Conservation (phyloP, 2,888 invertebrate species). For the Criorhina ranunculi region DNA sequence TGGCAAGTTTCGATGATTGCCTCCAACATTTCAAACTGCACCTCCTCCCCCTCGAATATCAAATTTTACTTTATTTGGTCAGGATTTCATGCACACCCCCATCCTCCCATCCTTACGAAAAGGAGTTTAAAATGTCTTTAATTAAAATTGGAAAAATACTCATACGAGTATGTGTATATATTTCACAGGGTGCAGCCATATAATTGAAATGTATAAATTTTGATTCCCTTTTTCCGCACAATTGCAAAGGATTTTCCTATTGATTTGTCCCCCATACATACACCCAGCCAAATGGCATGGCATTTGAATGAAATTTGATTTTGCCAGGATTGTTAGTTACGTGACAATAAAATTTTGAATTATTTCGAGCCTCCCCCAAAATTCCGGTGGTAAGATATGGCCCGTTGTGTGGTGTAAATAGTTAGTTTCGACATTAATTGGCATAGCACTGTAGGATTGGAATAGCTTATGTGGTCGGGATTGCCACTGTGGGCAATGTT, state of each 20-base stretch:
- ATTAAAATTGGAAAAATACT: constrained; percentile 35
- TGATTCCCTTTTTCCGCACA: constrained; percentile 33
- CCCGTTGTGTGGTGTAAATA: not conserved
- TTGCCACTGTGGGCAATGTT: constrained; percentile 9
- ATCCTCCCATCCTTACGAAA: not conserved
- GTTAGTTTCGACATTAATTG: constrained; percentile 1
- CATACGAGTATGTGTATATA: not conserved
- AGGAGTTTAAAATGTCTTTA: constrained; percentile 33
- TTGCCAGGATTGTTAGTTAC: constrained; percentile 11
- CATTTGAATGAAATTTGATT: constrained; percentile 39
- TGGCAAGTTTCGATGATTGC: constrained; percentile 5
- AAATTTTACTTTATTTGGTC: not conserved
- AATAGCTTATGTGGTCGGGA: constrained; percentile 13
- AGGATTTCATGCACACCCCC: not conserved
- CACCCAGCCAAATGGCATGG: not conserved
- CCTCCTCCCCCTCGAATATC: not conserved
- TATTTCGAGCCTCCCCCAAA: not conserved
- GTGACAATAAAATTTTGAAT: constrained; percentile 32
- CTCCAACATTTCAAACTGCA: not conserved
- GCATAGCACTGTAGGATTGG: not conserved
- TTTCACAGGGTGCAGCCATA: not conserved
- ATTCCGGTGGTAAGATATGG: not conserved
- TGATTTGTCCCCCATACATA: not conserved
- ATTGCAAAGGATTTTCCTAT: constrained; percentile 12
- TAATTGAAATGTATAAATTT: constrained; percentile 50